These are phyloP conservation scores for Drosophila sturtevanti DNA, from an alignment of 1,140 invertebrate species.

Conservation along the genomic window DNA sequence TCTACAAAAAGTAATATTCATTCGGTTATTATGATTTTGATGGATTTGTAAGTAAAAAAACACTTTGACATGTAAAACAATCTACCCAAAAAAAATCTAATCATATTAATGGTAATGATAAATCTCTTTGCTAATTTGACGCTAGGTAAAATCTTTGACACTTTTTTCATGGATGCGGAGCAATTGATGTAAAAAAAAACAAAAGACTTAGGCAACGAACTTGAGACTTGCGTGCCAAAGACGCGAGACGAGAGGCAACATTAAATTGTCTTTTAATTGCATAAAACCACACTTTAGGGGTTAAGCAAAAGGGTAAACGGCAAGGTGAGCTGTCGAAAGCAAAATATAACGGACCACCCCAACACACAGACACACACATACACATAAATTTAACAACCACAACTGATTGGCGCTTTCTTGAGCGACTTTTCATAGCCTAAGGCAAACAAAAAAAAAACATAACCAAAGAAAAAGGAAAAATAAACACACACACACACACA, in stretches of 20 bases:
- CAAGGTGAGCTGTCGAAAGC: slow-evolving; percentile 56
- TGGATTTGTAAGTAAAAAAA: no score
- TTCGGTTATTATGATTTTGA: no score
- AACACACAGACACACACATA: background rate
- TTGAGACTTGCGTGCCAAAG: slow-evolving; percentile 29
- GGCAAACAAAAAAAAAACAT: slow-evolving; percentile 30
- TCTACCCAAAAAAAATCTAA: background rate
- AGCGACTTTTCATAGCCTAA: slow-evolving; percentile 69
- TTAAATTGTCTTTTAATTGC: slow-evolving; percentile 71
- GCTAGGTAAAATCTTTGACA: background rate
- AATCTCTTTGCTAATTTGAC: slow-evolving; percentile 9
- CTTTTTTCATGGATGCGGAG: background rate
- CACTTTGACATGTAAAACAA: background rate
- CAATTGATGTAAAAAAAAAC: slow-evolving; percentile 40
- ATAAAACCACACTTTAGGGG: slow-evolving; percentile 29
- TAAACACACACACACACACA: slow-evolving; percentile 12
- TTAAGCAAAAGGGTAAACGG: slow-evolving; percentile 42
- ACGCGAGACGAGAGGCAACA: slow-evolving; percentile 21
- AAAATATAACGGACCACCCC: slow-evolving; percentile 54
- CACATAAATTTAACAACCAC: background rate
- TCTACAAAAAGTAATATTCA: no score
- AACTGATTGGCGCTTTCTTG: slow-evolving; percentile 66
- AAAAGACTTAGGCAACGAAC: slow-evolving; percentile 64
- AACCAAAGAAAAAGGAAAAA: slow-evolving; percentile 11
- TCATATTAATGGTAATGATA: background rate